Conservation (phyloP, 2,797 vertebrate species). For the Menidia menidia region DNA sequence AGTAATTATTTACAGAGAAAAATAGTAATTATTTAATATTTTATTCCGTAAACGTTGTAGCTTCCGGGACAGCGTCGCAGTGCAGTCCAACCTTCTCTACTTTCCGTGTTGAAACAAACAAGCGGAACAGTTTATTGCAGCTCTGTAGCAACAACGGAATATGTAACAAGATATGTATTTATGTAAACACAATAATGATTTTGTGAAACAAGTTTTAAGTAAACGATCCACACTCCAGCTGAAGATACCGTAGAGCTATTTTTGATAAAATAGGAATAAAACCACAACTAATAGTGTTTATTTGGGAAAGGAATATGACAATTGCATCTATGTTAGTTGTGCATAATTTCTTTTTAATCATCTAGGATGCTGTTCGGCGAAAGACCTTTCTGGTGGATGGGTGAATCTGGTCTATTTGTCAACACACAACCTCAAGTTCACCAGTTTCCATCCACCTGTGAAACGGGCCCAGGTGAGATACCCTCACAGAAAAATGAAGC, state of each 20-base stretch:
- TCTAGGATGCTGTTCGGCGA: conserved; percentile 94
- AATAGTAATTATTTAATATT: background rate
- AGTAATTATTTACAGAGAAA: background rate
- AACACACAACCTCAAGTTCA: conserved; percentile 72
- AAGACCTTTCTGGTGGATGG: conserved; percentile 95
- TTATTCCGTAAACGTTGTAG: conserved; percentile 5
- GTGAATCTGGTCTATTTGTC: conserved; percentile 84
- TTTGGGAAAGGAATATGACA: too few species aligned
- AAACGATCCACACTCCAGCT: too few species aligned
- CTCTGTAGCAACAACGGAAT: background rate
- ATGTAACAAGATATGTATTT: background rate
- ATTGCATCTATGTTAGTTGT: background rate
- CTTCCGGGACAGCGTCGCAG: conserved; percentile 26
- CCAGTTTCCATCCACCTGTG: conserved; percentile 91
- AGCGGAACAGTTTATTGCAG: conserved; percentile 37
- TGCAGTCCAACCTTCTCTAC: conserved; percentile 6
- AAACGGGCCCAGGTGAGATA: conserved; percentile 93
- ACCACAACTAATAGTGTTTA: background rate
- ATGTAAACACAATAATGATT: background rate
- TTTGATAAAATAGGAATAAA: background rate
- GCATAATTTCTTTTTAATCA: background rate
- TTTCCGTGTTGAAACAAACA: conserved; percentile 53
- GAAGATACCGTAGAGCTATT: background rate
- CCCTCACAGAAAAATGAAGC: background rate
- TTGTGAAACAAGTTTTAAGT: background rate